Percentiles rank a stretch among this genome's conserved stretches.
Conservation (phyloP, 2,797 vertebrate genomes). For the Tiaroga cobitis region DNA sequence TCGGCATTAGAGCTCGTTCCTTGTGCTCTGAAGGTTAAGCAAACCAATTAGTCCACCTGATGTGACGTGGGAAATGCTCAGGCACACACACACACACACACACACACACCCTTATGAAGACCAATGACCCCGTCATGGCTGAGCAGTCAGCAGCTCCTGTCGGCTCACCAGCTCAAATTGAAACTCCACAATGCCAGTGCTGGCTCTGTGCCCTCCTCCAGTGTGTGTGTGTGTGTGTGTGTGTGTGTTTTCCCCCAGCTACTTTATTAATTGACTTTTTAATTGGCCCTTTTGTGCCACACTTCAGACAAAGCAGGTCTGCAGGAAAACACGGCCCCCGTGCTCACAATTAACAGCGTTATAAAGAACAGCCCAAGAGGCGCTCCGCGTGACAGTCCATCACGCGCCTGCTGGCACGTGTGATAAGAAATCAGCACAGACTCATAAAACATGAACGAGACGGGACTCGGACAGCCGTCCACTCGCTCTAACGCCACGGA, state of each 20-base stretch:
- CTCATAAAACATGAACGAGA: slow-evolving; percentile 20
- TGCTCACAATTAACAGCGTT: slow-evolving; percentile 30
- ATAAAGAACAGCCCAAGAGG: neutral
- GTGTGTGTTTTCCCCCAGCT: neutral
- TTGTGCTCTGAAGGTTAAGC: slow-evolving; percentile 82
- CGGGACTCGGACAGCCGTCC: neutral
- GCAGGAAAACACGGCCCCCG: neutral
- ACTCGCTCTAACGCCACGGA: neutral
- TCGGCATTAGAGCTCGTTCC: slow-evolving; percentile 78
- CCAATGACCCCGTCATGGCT: slow-evolving; percentile 78
- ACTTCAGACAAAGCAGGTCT: slow-evolving; percentile 21
- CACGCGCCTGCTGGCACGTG: slow-evolving; percentile 16
- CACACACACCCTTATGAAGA: slow-evolving; percentile 73
- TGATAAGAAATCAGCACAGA: slow-evolving; percentile 19
- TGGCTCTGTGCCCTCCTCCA: slow-evolving; percentile 63
- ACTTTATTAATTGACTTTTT: slow-evolving; percentile 47
- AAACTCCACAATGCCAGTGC: slow-evolving; percentile 9
- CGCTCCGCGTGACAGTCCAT: neutral
- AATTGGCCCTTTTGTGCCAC: slow-evolving; percentile 42
- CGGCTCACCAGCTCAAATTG: neutral
- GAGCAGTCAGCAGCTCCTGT: slow-evolving; percentile 62
- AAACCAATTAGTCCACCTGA: slow-evolving; percentile 80
- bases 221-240: neutral
- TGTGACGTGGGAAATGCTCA: slow-evolving; percentile 71
- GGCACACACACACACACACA: slow-evolving; percentile 32